Percentiles rank a stretch among this genome's conserved stretches.
These are phyloP conservation scores for Melanotaenia maccullochi DNA, from an alignment of 2,797 vertebrate genomes.

Conservation along the genomic window DNA sequence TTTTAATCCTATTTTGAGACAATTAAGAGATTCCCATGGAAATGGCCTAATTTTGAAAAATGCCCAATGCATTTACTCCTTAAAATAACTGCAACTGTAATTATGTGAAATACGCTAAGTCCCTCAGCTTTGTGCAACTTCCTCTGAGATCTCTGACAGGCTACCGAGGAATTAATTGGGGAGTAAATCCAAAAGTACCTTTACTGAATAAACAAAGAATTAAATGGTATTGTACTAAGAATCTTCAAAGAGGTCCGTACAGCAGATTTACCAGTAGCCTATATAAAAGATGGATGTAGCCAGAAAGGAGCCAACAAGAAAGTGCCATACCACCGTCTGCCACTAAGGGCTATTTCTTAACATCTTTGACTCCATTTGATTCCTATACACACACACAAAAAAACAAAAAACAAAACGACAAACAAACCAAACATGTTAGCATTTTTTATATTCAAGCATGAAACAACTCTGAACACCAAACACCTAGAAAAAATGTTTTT, in stretches of 20 bases:
- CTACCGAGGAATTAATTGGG: not conserved
- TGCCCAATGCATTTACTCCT: not conserved
- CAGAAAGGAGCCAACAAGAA: not conserved
- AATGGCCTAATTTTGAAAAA: not conserved
- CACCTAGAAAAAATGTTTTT: constrained; percentile 10
- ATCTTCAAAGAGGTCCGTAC: not conserved
- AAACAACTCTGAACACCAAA: not conserved
- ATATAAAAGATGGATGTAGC: not conserved
- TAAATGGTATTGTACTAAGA: not conserved
- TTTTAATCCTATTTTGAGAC: not conserved
- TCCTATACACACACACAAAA: no score
- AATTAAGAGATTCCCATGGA: not conserved
- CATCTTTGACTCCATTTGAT: not conserved
- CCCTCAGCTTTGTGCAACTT: not conserved
- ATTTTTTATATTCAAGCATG: no score
- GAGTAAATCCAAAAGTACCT: not conserved
- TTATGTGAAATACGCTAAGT: not conserved
- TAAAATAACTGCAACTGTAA: not conserved
- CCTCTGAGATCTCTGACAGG: not conserved
- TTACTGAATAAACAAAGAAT: not conserved
- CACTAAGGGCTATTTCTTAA: not conserved
- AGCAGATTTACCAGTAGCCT: not conserved
- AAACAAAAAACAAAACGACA: not conserved
- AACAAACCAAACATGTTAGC: not conserved
- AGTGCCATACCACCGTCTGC: not conserved